Conservation (phyloP, 64 coral and sea anemone genomes). For the Stichodactyla mertensii region DNA sequence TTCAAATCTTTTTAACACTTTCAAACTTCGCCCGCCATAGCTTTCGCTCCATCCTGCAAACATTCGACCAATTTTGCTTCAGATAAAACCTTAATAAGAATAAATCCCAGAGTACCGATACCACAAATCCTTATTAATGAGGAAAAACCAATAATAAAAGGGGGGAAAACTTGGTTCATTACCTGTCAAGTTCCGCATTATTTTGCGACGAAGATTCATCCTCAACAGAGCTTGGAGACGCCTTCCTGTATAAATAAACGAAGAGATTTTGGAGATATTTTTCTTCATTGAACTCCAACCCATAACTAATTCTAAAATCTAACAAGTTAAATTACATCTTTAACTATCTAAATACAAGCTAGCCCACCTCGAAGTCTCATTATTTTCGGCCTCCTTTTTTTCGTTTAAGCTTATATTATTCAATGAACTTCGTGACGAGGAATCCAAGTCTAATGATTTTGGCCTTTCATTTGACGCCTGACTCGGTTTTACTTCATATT, state of each 20-base stretch:
- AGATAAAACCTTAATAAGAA: slow-evolving; percentile 10
- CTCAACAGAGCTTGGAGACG: neutral
- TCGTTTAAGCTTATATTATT: neutral
- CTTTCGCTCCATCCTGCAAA: neutral
- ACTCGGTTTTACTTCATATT: neutral
- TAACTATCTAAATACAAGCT: neutral
- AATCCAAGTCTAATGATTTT: slow-evolving; percentile 17
- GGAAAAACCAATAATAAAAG: neutral
- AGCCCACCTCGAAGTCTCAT: neutral
- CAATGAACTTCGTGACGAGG: neutral
- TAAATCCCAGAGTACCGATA: neutral
- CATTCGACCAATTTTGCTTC: neutral
- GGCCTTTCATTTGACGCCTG: neutral
- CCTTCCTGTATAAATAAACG: slow-evolving; percentile 5
- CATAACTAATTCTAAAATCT: neutral
- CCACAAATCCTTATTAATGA: neutral
- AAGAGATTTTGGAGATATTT: neutral
- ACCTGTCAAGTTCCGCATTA: slow-evolving; percentile 16
- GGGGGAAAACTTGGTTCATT: neutral
- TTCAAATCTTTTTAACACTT: neutral
- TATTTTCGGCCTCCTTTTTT: slow-evolving; percentile 12
- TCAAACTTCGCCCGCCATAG: neutral
- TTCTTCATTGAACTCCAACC: neutral
- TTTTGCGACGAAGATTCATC: neutral
- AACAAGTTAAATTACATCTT: neutral